These are phyloP conservation scores for Limnothrissa miodon DNA, from an alignment of 2,113 vertebrate genomes.

Conservation along the genomic window DNA sequence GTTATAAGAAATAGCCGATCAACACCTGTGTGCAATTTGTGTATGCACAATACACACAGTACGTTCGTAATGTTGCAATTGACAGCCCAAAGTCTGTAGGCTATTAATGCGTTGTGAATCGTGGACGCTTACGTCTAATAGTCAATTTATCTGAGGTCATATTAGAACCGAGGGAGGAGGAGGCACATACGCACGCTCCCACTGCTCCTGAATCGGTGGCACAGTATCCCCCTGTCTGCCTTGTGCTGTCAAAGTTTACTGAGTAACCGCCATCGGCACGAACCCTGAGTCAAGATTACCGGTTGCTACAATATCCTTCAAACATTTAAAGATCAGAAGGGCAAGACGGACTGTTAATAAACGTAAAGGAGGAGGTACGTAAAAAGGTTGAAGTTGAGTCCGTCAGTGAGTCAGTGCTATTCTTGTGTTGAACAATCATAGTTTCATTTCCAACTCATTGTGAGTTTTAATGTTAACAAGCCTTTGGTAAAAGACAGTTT, in stretches of 20 bases:
- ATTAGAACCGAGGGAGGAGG: slow-evolving; percentile 37
- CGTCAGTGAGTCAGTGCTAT: not conserved
- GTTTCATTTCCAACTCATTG: not conserved
- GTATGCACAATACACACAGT: not conserved
- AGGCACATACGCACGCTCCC: slow-evolving; percentile 11
- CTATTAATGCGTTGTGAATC: not conserved
- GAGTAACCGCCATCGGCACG: not conserved
- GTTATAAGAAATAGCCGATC: not conserved
- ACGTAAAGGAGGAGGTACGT: not conserved
- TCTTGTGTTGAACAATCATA: not conserved
- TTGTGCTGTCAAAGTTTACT: slow-evolving; percentile 26
- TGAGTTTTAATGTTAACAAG: not conserved
- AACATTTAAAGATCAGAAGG: not conserved
- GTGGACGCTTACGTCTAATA: slow-evolving; percentile 28
- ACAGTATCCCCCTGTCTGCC: not conserved
- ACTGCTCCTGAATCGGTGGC: not conserved
- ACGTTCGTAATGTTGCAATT: not conserved
- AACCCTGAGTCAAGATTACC: not conserved
- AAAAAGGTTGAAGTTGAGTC: not conserved
- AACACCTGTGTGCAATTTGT: not conserved
- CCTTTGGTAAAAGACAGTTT: not conserved
- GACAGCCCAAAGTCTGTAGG: not conserved
- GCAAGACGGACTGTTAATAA: not conserved
- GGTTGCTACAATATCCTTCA: not conserved
- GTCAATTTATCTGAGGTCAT: slow-evolving; percentile 50